These are phyloP conservation scores for Brachionus rubens DNA, from an alignment of 1,140 invertebrate species.

Conservation along the genomic window DNA sequence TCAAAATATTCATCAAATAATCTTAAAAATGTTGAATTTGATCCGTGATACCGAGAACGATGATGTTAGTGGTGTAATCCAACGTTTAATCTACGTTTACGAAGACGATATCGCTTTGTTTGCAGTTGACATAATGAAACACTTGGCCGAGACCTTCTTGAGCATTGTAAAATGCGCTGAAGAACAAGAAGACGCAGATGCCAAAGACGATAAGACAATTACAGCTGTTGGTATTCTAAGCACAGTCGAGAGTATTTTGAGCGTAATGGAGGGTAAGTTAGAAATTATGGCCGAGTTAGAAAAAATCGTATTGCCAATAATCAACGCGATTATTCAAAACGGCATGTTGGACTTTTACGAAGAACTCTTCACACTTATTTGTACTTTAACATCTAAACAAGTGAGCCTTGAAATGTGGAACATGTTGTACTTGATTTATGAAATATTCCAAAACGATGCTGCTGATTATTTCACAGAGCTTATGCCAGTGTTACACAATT, in stretches of 20 bases:
- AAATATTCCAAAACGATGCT: constrained; percentile 86
- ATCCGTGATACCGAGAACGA: constrained; percentile 96
- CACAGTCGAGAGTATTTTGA: constrained; percentile 89
- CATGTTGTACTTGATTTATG: constrained; percentile 82
- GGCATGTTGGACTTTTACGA: constrained; percentile 77
- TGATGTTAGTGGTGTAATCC: constrained; percentile 89
- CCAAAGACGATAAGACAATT: constrained; percentile 90
- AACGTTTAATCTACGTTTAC: constrained; percentile 88
- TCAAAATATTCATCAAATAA: constrained; percentile 20
- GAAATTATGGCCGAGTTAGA: constrained; percentile 75
- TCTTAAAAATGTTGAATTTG: constrained; percentile 69
- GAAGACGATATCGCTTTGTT: constrained; percentile 84
- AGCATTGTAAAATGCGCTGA: constrained; percentile 67
- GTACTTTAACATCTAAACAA: constrained; percentile 79
- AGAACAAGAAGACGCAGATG: constrained; percentile 70
- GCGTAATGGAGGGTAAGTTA: constrained; percentile 84
- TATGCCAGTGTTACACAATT: constrained; percentile 97
- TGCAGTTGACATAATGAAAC: constrained; percentile 88
- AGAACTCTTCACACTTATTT: constrained; percentile 86
- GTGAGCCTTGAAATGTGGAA: constrained; percentile 94
- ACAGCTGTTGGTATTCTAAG: constrained; percentile 93
- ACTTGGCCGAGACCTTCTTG: constrained; percentile 85
- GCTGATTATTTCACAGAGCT: constrained; percentile 96
- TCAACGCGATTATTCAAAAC: constrained; percentile 36
- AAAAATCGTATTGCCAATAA: constrained; percentile 72